Evolutionary conservation across 2,797 vertebrate species (phyloP).

Genomic region (Eulemur albifrons): DNA sequence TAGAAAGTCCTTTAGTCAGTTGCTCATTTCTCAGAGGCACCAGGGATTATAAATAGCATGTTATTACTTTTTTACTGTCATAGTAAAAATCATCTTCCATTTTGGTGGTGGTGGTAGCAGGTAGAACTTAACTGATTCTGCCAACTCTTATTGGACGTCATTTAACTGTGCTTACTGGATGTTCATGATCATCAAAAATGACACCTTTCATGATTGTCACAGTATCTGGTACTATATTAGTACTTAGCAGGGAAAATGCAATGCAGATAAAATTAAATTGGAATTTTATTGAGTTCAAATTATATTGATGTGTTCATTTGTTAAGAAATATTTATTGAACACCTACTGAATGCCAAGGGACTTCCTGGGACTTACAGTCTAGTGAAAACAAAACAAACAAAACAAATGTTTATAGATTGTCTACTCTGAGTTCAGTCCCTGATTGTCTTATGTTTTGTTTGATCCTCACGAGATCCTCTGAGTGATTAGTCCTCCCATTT

Average conservation of each 20-base stretch:
- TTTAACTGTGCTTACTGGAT: neutral
- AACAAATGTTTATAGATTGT: neutral
- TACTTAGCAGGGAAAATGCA: neutral
- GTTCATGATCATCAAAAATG: neutral
- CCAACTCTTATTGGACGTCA: neutral
- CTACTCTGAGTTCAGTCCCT: neutral
- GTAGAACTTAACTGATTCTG: neutral
- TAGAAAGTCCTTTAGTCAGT: neutral
- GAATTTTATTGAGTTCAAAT: neutral
- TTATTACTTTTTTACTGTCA: neutral
- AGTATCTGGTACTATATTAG: neutral
- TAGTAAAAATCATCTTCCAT: neutral
- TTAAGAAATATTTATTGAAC: neutral
- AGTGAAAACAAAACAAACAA: neutral
- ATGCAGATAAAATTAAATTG: neutral
- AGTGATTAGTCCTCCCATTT: neutral
- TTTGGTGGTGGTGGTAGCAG: neutral
- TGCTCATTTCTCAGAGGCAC: neutral
- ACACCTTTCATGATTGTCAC: neutral
- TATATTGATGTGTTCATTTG: neutral
- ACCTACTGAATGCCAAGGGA: neutral
- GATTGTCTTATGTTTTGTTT: neutral
- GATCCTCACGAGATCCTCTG: neutral
- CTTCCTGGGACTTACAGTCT: neutral
- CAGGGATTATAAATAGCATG: neutral